phyloP scores from a whole-genome alignment of 1,140 invertebrate genomes.

The Drosophila ambigua region DNA sequence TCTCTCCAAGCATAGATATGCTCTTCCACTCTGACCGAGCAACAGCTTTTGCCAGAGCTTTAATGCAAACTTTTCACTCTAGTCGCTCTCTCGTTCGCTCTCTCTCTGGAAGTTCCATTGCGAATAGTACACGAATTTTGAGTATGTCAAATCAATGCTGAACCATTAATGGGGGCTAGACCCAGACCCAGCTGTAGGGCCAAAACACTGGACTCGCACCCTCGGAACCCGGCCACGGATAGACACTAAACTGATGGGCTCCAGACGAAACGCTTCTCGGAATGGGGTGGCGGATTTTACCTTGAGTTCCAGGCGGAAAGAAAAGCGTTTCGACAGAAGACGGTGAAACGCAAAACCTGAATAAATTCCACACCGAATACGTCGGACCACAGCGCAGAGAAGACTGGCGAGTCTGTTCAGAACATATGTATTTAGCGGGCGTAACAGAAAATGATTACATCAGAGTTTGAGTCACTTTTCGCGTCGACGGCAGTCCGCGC shows the following conservation, averaged over 20 bases:
- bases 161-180: neutral
- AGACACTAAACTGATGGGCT: neutral
- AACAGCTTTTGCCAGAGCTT: constrained; percentile 43
- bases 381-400: constrained; percentile 3
- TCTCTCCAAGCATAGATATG: too few species aligned
- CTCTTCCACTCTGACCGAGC: too few species aligned
- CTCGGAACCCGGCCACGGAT: neutral
- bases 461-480: constrained; percentile 78
- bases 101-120: constrained; percentile 46
- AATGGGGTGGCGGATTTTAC: constrained; percentile 44
- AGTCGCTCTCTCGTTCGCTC: neutral
- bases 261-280: too few species aligned
- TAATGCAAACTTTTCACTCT: constrained; percentile 42
- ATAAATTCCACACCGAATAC: constrained; percentile 16
- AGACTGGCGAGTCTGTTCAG: constrained; percentile 35
- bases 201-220: neutral
- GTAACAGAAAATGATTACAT: constrained; percentile 78
- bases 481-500: constrained; percentile 22
- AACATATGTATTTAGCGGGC: constrained; percentile 55
- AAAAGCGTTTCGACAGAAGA: constrained; percentile 35
- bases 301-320: constrained; percentile 48
- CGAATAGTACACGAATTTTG: constrained; percentile 7
- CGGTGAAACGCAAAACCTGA: constrained; percentile 30
- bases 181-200: neutral
- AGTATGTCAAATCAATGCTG: constrained; percentile 65